Percentiles rank a stretch among this genome's conserved stretches.
Conservation (phyloP, 2,797 vertebrate genomes). For the Acipenser ruthenus region DNA sequence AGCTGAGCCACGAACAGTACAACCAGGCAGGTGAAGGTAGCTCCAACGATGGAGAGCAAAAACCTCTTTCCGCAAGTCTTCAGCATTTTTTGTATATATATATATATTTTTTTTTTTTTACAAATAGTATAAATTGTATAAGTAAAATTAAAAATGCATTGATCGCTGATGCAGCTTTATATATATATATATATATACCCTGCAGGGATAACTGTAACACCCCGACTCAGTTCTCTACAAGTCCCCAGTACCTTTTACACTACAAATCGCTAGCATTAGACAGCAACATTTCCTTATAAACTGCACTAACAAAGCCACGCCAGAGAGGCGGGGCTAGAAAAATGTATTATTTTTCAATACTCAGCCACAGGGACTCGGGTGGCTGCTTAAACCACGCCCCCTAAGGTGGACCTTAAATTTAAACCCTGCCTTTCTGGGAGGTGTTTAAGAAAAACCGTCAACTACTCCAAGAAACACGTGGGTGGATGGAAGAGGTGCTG, state of each 20-base stretch:
- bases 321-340: slow-evolving; percentile 7
- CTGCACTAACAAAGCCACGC: slow-evolving; percentile 13
- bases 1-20: slow-evolving; percentile 68
- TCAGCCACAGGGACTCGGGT: neutral
- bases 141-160: slow-evolving; percentile 12
- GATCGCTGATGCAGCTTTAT: neutral
- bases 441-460: neutral
- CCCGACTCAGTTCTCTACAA: neutral
- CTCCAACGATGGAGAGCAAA: slow-evolving; percentile 56
- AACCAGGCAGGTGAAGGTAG: slow-evolving; percentile 68
- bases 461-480: slow-evolving; percentile 3
- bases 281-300: slow-evolving; percentile 19
- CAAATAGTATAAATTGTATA: neutral
- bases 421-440: slow-evolving; percentile 1
- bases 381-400: neutral
- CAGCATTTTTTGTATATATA: slow-evolving; percentile 57
- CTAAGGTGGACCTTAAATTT: neutral
- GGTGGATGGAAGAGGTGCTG: neutral
- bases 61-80: slow-evolving; percentile 62
- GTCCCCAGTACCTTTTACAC: neutral
- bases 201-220: slow-evolving; percentile 1
- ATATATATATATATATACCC: slow-evolving; percentile 2
- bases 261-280: neutral
- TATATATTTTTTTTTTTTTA: slow-evolving; percentile 3
- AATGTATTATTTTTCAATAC: neutral